A percentile compares a stretch with the other conserved stretches of the same genome.
Evolutionary conservation across 2,797 vertebrate genomes (phyloP).

Genomic region (Sebastes baramenuke): DNA sequence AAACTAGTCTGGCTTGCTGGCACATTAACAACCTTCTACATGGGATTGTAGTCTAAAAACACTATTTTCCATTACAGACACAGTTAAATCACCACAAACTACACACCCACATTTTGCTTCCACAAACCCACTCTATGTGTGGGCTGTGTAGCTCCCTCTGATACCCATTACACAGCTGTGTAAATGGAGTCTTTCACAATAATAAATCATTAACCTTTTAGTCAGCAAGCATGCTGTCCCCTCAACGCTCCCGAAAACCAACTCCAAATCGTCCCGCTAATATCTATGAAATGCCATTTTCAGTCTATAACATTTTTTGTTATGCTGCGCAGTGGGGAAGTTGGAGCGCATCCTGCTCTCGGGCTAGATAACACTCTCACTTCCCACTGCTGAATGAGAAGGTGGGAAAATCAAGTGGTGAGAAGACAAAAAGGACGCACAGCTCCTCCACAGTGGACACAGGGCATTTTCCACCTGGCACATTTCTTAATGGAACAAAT

Average conservation of each 20-base stretch:
- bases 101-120: not conserved
- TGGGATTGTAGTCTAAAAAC: not conserved
- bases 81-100: slow-evolving; percentile 14
- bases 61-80: not conserved
- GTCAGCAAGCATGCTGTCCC: slow-evolving; percentile 14
- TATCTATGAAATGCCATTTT: slow-evolving; percentile 55
- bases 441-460: slow-evolving; percentile 44
- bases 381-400: slow-evolving; percentile 70
- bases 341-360: slow-evolving; percentile 65
- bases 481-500: slow-evolving; percentile 73
- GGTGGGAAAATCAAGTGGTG: slow-evolving; percentile 68
- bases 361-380: slow-evolving; percentile 71
- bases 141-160: slow-evolving; percentile 14
- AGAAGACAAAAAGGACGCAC: slow-evolving; percentile 63
- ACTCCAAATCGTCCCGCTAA: slow-evolving; percentile 1
- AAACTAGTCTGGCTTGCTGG: not conserved
- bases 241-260: not conserved
- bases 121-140: slow-evolving; percentile 32
- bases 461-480: slow-evolving; percentile 52
- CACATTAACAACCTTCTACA: not conserved
- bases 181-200: slow-evolving; percentile 67
- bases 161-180: slow-evolving; percentile 49
- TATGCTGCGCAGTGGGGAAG: slow-evolving; percentile 56
- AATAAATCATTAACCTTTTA: slow-evolving; percentile 70
- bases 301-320: slow-evolving; percentile 50